Conservation (phyloP, 2,888 invertebrate genomes). For the Pomacea canaliculata region DNA sequence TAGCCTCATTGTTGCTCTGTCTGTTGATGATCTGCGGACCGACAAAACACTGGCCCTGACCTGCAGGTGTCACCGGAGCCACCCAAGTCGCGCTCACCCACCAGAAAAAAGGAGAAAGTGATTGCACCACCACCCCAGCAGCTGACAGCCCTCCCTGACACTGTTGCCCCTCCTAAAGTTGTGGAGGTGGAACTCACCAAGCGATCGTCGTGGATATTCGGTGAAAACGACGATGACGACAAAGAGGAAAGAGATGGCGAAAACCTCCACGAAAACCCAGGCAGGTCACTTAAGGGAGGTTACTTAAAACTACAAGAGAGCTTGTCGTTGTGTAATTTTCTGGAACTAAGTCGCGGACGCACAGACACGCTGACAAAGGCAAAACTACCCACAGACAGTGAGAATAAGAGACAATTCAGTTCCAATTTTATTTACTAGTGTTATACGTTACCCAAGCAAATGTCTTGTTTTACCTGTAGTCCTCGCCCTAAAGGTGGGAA, state of each 20-base stretch:
- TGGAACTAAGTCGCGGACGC: too few species aligned
- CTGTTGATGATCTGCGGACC: too few species aligned
- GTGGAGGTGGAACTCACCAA: slow-evolving; percentile 13
- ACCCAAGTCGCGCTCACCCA: not conserved
- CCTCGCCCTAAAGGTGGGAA: too few species aligned
- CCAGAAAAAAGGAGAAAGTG: slow-evolving; percentile 10
- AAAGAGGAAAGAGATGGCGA: slow-evolving; percentile 13
- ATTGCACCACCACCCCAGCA: slow-evolving; percentile 3
- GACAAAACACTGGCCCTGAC: not conserved
- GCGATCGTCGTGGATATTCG: slow-evolving; percentile 20
- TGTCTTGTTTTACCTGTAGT: too few species aligned
- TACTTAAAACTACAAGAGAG: not conserved
- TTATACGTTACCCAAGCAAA: too few species aligned
- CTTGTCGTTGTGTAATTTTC: too few species aligned
- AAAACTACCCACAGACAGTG: not conserved
- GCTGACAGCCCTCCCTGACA: slow-evolving; percentile 6
- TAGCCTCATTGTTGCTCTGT: too few species aligned
- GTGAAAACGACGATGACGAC: slow-evolving; percentile 15
- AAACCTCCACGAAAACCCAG: slow-evolving; percentile 19
- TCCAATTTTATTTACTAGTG: too few species aligned
- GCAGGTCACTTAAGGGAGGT: not conserved
- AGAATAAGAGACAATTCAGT: too few species aligned
- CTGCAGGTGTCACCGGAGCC: slow-evolving; percentile 5
- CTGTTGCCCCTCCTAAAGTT: slow-evolving; percentile 12
- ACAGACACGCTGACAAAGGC: not conserved